phyloP scores from a whole-genome alignment of 2,797 vertebrate species.

The Sebastes dallii region DNA sequence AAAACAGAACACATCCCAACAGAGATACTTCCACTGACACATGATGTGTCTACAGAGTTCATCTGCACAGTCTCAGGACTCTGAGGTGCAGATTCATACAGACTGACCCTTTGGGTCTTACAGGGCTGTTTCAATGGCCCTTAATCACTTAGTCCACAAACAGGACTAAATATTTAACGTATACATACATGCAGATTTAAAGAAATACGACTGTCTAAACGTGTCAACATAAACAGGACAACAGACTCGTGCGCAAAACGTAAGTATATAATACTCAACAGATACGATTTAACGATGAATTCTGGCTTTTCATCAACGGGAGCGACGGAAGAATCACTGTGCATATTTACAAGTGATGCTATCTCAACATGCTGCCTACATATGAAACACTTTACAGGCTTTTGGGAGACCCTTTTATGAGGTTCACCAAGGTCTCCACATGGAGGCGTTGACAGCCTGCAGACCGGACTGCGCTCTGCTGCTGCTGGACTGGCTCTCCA shows the following conservation, averaged over 20 bases:
- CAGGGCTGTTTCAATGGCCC: constrained; percentile 82
- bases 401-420: neutral
- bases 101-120: constrained; percentile 84
- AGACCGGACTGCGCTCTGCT: constrained; percentile 15
- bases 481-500: constrained; percentile 36
- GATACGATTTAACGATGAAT: constrained; percentile 56
- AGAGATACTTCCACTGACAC: constrained; percentile 74
- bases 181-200: constrained; percentile 82
- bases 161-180: constrained; percentile 77
- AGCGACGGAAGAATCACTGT: constrained; percentile 17
- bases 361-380: neutral
- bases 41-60: constrained; percentile 69
- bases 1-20: constrained; percentile 66
- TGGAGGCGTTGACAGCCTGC: constrained; percentile 28
- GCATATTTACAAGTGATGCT: constrained; percentile 52
- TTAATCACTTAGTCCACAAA: constrained; percentile 72
- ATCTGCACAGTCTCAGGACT: constrained; percentile 76
- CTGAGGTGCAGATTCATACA: constrained; percentile 78
- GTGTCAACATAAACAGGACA: constrained; percentile 72
- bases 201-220: constrained; percentile 76
- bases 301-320: constrained; percentile 51
- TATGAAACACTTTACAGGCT: neutral
- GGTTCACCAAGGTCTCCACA: constrained; percentile 82
- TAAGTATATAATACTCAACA: constrained; percentile 82
- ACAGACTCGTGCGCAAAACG: constrained; percentile 68